Evolutionary conservation across 2,888 invertebrate genomes (phyloP).

Genomic region (Tupiocoris notatus): DNA sequence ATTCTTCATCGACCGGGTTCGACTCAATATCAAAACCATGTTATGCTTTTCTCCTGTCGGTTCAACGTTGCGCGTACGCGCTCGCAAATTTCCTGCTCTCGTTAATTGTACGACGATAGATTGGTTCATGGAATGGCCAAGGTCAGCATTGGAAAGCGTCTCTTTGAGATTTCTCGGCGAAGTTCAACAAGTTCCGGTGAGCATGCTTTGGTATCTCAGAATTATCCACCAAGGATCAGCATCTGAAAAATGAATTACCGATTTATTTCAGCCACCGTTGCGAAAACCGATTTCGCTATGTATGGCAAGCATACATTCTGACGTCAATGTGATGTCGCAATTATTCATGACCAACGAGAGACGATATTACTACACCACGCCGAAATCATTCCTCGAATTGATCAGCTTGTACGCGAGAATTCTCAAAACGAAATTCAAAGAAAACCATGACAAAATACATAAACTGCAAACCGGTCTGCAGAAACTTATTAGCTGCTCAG

Average conservation of each 20-base stretch:
- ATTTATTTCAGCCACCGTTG: slow-evolving; percentile 57
- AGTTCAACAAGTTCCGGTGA: slow-evolving; percentile 72
- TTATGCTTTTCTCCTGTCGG: slow-evolving; percentile 95
- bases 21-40: slow-evolving; percentile 73
- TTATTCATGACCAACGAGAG: slow-evolving; percentile 79
- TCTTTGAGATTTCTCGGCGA: slow-evolving; percentile 78
- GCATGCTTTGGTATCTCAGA: not conserved
- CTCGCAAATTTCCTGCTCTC: slow-evolving; percentile 90
- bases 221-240: not conserved
- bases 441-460: slow-evolving; percentile 71
- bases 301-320: slow-evolving; percentile 87
- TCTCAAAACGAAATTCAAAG: slow-evolving; percentile 64
- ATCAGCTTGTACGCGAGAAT: slow-evolving; percentile 78
- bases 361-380: slow-evolving; percentile 93
- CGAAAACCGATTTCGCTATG: slow-evolving; percentile 69
- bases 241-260: not conserved
- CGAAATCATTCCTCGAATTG: slow-evolving; percentile 92
- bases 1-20: slow-evolving; percentile 88
- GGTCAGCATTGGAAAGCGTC: slow-evolving; percentile 85
- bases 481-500: slow-evolving; percentile 80
- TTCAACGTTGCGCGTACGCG: slow-evolving; percentile 77
- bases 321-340: slow-evolving; percentile 81
- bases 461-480: slow-evolving; percentile 85
- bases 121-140: slow-evolving; percentile 98
- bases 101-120: slow-evolving; percentile 91